phyloP scores from a whole-genome alignment of 1,140 invertebrate genomes.

The Telenomus remus region DNA sequence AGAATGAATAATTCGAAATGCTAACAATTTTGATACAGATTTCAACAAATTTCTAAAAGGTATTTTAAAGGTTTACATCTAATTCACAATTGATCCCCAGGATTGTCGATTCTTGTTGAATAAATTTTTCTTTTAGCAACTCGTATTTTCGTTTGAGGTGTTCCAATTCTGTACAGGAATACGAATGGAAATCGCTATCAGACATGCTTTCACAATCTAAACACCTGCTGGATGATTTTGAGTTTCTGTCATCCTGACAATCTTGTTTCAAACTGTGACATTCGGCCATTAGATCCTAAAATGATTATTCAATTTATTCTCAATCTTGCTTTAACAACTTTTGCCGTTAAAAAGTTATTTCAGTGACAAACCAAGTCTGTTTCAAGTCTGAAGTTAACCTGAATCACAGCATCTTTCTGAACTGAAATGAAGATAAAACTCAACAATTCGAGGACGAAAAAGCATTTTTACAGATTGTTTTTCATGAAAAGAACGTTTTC shows the following conservation, averaged over 20 bases:
- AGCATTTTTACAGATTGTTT: too few relatives aligned
- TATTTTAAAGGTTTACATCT: slow-evolving; percentile 26
- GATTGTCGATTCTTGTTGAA: slow-evolving; percentile 53
- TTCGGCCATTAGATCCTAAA: background rate
- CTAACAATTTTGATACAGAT: background rate
- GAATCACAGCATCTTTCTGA: slow-evolving; percentile 1
- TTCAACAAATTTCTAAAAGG: background rate
- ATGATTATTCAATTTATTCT: background rate
- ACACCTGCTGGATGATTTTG: slow-evolving; percentile 13
- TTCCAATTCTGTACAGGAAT: slow-evolving; percentile 11
- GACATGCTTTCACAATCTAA: slow-evolving; percentile 29
- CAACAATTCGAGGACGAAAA: too few relatives aligned
- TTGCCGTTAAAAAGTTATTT: background rate
- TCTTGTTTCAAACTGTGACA: slow-evolving; percentile 3
- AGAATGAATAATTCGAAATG: background rate
- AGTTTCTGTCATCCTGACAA: background rate
- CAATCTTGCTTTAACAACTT: background rate
- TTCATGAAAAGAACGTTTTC: background rate
- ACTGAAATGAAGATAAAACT: background rate
- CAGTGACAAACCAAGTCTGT: background rate
- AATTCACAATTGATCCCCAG: slow-evolving; percentile 36
- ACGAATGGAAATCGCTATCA: slow-evolving; percentile 27
- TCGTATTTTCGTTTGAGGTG: slow-evolving; percentile 22
- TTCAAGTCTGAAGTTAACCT: background rate
- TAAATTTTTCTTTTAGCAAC: slow-evolving; percentile 26